A percentile compares a stretch with the other conserved stretches of the same genome.
Evolutionary conservation across 2,113 vertebrate genomes (phyloP).

Genomic region (Gulo gulo): DNA sequence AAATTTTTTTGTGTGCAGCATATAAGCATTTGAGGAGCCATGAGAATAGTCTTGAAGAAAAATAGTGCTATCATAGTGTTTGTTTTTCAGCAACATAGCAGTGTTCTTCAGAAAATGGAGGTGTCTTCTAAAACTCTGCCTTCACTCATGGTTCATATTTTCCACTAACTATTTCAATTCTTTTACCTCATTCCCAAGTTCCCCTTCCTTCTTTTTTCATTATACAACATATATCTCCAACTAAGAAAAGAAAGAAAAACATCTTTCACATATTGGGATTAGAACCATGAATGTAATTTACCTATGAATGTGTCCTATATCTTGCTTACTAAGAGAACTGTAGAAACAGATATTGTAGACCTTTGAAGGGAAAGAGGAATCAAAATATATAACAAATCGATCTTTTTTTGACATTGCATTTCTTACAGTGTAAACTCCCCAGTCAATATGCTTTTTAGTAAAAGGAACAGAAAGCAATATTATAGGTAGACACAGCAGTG

Average conservation of each 20-base stretch:
- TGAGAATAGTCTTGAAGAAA: background rate
- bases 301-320: background rate
- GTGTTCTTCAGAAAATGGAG: background rate
- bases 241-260: background rate
- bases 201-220: background rate
- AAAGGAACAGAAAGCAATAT: background rate
- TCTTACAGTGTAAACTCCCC: background rate
- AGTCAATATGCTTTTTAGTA: background rate
- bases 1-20: background rate
- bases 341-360: background rate
- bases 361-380: background rate
- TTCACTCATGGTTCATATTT: background rate
- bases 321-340: background rate
- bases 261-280: background rate
- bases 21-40: background rate
- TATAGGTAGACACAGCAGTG: background rate
- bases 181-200: background rate
- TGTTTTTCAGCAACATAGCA: background rate
- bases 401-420: background rate
- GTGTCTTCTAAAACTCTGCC: background rate
- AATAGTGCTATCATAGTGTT: background rate
- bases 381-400: background rate
- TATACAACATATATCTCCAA: background rate
- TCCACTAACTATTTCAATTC: background rate
- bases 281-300: background rate